Evolutionary conservation across 2,113 vertebrate genomes (phyloP).

Genomic region (Neolamprologus longior): DNA sequence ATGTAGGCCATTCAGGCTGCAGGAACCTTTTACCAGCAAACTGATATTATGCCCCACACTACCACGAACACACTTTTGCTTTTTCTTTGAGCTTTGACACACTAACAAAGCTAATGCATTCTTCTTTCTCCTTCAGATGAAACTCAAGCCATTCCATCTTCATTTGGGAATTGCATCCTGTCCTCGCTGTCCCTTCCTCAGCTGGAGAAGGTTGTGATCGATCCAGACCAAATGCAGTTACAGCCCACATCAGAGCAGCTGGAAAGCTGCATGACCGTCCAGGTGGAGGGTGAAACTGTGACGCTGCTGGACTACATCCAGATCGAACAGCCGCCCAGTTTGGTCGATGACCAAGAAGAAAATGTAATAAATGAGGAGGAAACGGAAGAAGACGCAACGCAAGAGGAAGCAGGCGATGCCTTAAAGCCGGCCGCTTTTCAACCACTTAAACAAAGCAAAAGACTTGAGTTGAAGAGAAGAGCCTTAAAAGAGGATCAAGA

Average conservation of each 20-base stretch:
- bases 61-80: not conserved
- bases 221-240: conserved; percentile 35
- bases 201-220: conserved; percentile 58
- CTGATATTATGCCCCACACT: not conserved
- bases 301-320: conserved; percentile 62
- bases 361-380: not conserved
- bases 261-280: conserved; percentile 47
- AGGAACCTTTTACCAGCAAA: not conserved
- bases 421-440: conserved; percentile 56
- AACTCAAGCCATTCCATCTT: conserved; percentile 42
- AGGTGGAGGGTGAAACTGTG: conserved; percentile 60
- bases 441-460: conserved; percentile 61
- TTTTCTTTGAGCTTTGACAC: not conserved
- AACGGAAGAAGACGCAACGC: not conserved
- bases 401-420: not conserved
- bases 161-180: conserved; percentile 67
- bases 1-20: not conserved
- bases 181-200: conserved; percentile 64
- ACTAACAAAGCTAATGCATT: not conserved
- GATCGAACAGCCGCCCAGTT: conserved; percentile 26
- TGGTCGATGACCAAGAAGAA: not conserved
- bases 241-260: conserved; percentile 31
- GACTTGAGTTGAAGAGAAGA: conserved; percentile 50
- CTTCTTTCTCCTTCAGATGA: conserved; percentile 39
- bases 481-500: conserved; percentile 2